Evolutionary conservation across 2,888 invertebrate genomes (phyloP).

Genomic region (Mongoloraphidia duomilia): DNA sequence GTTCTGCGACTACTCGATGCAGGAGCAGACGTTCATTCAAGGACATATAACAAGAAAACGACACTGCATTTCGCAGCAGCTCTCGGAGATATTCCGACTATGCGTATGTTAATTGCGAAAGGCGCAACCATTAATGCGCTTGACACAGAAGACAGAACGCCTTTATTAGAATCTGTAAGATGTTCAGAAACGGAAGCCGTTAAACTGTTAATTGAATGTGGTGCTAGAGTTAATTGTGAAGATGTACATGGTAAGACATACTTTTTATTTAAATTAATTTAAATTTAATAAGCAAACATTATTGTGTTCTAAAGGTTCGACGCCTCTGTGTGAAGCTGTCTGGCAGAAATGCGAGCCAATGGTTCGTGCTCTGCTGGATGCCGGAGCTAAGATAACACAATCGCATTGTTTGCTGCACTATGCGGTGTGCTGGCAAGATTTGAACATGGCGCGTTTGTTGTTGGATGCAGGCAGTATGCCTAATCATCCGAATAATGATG

Average conservation of each 20-base stretch:
- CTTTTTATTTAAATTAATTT: conserved; percentile 1
- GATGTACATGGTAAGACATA: conserved; percentile 41
- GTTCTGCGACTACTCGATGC: conserved; percentile 32
- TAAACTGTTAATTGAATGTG: conserved; percentile 35
- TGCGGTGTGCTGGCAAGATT: conserved; percentile 47
- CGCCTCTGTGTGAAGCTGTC: conserved; percentile 57
- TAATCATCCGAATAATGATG: conserved; percentile 47
- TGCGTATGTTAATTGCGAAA: conserved; percentile 25
- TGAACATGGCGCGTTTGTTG: conserved; percentile 40
- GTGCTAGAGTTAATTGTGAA: conserved; percentile 51
- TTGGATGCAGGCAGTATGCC: conserved; percentile 41
- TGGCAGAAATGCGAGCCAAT: conserved; percentile 44
- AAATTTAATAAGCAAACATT: conserved; percentile 22
- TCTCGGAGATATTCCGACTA: conserved; percentile 22
- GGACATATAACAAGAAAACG: conserved; percentile 31
- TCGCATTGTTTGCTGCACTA: conserved; percentile 54
- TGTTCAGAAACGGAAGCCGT: conserved; percentile 29
- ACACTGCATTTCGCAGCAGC: conserved; percentile 29
- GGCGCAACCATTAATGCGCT: conserved; percentile 26
- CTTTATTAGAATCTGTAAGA: conserved; percentile 31
- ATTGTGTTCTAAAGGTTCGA: conserved; percentile 36
- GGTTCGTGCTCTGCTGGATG: conserved; percentile 40
- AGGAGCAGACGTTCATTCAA: conserved; percentile 43
- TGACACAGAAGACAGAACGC: conserved; percentile 32
- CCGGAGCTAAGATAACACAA: conserved; percentile 55